Evolutionary conservation across 2,888 invertebrate genomes (phyloP), one percentile per base, ranked within the genome.

Genomic region (Harpalus rufipes): DNA sequence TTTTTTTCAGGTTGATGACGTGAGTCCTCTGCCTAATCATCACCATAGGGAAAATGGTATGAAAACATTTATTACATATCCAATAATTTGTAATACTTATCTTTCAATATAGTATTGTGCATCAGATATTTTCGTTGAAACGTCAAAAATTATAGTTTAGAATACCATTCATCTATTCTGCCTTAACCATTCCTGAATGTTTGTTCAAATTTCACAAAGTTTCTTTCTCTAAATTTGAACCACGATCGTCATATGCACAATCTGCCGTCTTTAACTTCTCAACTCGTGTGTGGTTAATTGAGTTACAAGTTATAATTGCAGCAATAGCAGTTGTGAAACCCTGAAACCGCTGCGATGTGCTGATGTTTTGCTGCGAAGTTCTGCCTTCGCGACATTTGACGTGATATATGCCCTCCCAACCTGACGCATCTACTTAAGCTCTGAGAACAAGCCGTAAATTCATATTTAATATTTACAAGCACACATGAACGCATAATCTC

Each of bases 381-480:
- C 51, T 58, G 18, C 10, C 78, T 44, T 41, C 21, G 44, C 56
- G 78, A 78, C 51, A 51, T 51, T 51, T 78, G 51, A 78, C 78
- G 51, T 78, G 78, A 78, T 56, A 78, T 51, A 78, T 51, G 41
- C 56, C 25, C 18, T 12, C n/a, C 16, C 78, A 18, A 78, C 78
- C 56, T 78, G 78, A 56, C 78, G 78, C 78, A 58, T 78, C 78
- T 78, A 78, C 78, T 78, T 78, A 78, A 8, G 16, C 41, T 14
- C 78, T 12, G 56, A 56, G 78, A 78, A 78, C 78, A 79, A 25
- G 79, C 14, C 58, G 59, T 79, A 79, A 79, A 79, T 79, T 58
- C 79, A 79, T 58, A 79, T 79, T 79, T 79, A 79, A 79, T 79
- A 79, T 79, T 79, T 79, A 79, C 79, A 74, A 74, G 74, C 51